phyloP scores from a whole-genome alignment of 1,140 invertebrate genomes.

The Sarcophaga bullata region DNA sequence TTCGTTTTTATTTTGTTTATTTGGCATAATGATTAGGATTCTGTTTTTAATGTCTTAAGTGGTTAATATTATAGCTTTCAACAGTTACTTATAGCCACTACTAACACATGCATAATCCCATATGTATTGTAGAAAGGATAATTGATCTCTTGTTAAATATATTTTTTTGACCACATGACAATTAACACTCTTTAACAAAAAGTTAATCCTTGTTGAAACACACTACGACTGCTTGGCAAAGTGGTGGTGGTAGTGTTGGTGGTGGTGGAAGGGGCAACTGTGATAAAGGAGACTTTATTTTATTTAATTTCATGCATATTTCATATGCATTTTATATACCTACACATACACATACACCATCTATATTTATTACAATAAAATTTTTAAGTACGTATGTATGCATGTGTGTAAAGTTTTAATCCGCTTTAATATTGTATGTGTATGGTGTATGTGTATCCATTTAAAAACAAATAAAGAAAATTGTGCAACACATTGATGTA shows the following conservation, averaged over 20 bases:
- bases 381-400: too few species aligned
- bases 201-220: background rate
- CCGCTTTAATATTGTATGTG: background rate
- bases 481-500: background rate
- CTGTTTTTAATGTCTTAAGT: background rate
- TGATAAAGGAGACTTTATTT: background rate
- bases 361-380: too few species aligned
- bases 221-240: too few species aligned
- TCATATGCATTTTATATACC: too few species aligned
- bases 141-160: slow-evolving; percentile 4
- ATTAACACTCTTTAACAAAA: background rate
- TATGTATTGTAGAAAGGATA: background rate
- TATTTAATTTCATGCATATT: background rate
- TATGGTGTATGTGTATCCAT: background rate
- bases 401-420: background rate
- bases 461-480: background rate
- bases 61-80: background rate
- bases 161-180: slow-evolving; percentile 8
- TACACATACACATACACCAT: too few species aligned
- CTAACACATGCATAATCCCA: background rate
- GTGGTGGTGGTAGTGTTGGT: too few species aligned
- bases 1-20: background rate
- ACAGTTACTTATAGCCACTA: background rate
- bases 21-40: background rate
- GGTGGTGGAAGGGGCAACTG: too few species aligned